Percentiles rank a stretch among this genome's conserved stretches.
These are phyloP conservation scores for Sebastes kiyomatsui DNA, from an alignment of 2,797 vertebrate species.

Conservation along the genomic window DNA sequence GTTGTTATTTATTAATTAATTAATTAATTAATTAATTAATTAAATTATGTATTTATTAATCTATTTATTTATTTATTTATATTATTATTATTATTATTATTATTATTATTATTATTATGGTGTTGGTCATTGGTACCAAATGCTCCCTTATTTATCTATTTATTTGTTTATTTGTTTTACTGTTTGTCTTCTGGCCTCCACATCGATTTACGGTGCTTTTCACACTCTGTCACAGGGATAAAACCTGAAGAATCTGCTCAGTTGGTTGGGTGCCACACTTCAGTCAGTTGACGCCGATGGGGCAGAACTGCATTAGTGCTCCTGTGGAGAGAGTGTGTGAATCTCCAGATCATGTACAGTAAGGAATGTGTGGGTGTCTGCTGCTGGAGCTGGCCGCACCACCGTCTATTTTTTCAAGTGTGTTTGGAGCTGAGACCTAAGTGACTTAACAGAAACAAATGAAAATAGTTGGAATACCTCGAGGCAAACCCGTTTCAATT, in stretches of 20 bases:
- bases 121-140: neutral
- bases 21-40: too few relatives aligned
- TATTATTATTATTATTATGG: neutral
- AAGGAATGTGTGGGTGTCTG: slow-evolving; percentile 60
- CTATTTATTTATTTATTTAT: too few relatives aligned
- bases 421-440: slow-evolving; percentile 55
- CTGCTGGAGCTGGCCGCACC: slow-evolving; percentile 15
- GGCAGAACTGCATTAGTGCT: neutral
- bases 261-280: neutral
- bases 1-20: too few relatives aligned
- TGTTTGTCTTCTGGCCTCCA: neutral
- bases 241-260: neutral
- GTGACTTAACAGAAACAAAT: slow-evolving; percentile 78
- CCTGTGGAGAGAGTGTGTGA: slow-evolving; percentile 1
- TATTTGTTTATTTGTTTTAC: neutral
- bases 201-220: neutral
- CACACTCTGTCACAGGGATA: neutral
- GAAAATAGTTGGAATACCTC: slow-evolving; percentile 72
- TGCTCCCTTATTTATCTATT: neutral
- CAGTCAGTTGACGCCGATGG: slow-evolving; percentile 10
- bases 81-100: too few relatives aligned
- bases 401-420: slow-evolving; percentile 64
- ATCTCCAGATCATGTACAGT: slow-evolving; percentile 63
- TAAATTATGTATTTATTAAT: too few relatives aligned
- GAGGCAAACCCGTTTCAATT: slow-evolving; percentile 30